Percentiles rank a stretch among this genome's conserved stretches.
Conservation (phyloP, 2,113 vertebrate genomes). For the Dicaeum eximium region DNA sequence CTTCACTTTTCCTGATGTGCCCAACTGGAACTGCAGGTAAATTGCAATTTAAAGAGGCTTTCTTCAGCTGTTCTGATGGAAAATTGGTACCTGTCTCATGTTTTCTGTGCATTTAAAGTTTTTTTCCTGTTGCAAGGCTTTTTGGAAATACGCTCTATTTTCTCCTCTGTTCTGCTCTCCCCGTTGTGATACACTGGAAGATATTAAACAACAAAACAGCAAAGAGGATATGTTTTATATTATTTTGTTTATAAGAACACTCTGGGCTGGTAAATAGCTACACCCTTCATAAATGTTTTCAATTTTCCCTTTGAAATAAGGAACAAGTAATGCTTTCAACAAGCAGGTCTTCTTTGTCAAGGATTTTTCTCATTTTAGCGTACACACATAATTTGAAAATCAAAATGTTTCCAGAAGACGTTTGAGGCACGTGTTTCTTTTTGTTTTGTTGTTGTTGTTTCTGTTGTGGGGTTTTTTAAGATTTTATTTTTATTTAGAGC, state of each 20-base stretch:
- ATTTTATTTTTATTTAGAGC: not conserved
- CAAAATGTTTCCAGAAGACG: not conserved
- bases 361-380: not conserved
- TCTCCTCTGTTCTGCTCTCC: not conserved
- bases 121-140: not conserved
- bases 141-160: not conserved
- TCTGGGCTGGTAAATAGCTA: slow-evolving; percentile 31
- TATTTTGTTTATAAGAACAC: slow-evolving; percentile 57
- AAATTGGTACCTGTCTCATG: not conserved
- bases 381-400: not conserved
- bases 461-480: not conserved
- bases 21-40: not conserved
- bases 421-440: not conserved
- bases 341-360: not conserved
- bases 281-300: slow-evolving; percentile 34
- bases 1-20: not conserved
- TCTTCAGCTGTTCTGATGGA: not conserved
- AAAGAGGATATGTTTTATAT: slow-evolving; percentile 47
- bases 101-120: not conserved
- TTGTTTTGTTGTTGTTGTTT: not conserved
- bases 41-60: not conserved
- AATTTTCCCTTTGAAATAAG: slow-evolving; percentile 46
- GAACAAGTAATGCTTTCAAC: not conserved
- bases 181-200: not conserved
- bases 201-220: not conserved